These are phyloP conservation scores for Gallinago stenura DNA, from an alignment of 2,797 vertebrate genomes.

Conservation along the genomic window DNA sequence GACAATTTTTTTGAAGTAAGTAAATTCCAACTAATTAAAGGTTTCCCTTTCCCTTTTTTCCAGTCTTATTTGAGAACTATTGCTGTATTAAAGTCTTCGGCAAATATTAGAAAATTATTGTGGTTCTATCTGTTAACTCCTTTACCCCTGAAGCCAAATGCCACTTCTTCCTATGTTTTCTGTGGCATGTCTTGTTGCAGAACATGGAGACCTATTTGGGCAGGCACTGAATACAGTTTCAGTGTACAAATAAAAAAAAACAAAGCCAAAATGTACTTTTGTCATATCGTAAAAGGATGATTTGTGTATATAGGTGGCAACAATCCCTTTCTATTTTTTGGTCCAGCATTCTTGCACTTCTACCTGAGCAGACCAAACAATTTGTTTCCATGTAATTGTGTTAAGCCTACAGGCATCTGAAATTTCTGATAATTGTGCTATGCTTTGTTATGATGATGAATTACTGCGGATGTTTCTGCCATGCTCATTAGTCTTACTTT, in stretches of 20 bases:
- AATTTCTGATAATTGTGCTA: conserved; percentile 44
- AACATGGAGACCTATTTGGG: background rate
- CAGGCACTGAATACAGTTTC: background rate
- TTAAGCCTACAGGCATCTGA: conserved; percentile 35
- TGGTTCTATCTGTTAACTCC: background rate
- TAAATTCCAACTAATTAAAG: conserved; percentile 43
- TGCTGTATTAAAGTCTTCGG: background rate
- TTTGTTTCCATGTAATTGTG: conserved; percentile 45
- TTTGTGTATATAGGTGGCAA: background rate
- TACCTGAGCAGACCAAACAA: conserved; percentile 22
- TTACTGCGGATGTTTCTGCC: conserved; percentile 33
- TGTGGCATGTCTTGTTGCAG: background rate
- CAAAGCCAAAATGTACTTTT: background rate
- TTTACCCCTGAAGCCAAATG: background rate
- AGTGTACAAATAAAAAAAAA: background rate
- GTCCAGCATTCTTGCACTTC: background rate
- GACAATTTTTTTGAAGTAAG: background rate
- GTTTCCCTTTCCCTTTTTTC: background rate
- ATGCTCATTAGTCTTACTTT: conserved; percentile 46
- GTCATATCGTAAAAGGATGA: background rate
- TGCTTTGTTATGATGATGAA: conserved; percentile 65
- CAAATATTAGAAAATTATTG: background rate
- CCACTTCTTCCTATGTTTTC: background rate
- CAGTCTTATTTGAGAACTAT: background rate
- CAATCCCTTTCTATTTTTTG: background rate